These are phyloP conservation scores for Epiblema foenella DNA, from an alignment of 2,888 invertebrate genomes.

Conservation along the genomic window DNA sequence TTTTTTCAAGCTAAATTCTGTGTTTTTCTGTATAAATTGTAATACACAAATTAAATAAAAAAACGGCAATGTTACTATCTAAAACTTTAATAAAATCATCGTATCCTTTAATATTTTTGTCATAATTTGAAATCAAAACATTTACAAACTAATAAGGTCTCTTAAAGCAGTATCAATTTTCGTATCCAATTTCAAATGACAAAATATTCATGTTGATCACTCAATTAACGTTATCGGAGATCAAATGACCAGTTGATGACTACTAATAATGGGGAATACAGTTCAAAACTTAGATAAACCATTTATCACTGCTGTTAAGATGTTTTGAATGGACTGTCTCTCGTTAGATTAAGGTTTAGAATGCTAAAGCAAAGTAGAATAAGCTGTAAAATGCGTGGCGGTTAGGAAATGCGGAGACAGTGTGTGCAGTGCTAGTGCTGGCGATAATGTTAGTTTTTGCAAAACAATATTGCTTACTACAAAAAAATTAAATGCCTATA, in stretches of 20 bases:
- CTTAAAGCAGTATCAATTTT: conserved; percentile 11
- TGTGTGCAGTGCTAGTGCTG: conserved; percentile 7
- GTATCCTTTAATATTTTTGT: no score
- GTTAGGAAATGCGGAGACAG: conserved; percentile 33
- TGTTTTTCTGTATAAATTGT: no score
- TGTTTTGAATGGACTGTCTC: background rate
- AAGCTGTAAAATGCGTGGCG: conserved; percentile 3
- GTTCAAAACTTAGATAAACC: conserved; percentile 41
- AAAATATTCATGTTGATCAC: conserved; percentile 39
- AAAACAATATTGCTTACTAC: no score
- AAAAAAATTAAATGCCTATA: no score
- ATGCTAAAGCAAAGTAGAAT: background rate
- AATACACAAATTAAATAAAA: no score
- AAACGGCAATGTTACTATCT: no score
- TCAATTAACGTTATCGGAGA: conserved; percentile 40
- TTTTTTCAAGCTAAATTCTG: no score
- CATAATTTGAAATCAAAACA: no score
- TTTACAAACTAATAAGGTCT: no score
- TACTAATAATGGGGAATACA: conserved; percentile 38
- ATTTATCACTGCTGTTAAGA: conserved; percentile 2
- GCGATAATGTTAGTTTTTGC: background rate
- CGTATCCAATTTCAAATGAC: conserved; percentile 33
- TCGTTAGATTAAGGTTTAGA: background rate
- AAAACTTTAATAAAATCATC: no score
- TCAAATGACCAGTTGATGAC: conserved; percentile 43